Evolutionary conservation across 2,113 vertebrate species (phyloP).

Genomic region (Rhinoderma darwinii): DNA sequence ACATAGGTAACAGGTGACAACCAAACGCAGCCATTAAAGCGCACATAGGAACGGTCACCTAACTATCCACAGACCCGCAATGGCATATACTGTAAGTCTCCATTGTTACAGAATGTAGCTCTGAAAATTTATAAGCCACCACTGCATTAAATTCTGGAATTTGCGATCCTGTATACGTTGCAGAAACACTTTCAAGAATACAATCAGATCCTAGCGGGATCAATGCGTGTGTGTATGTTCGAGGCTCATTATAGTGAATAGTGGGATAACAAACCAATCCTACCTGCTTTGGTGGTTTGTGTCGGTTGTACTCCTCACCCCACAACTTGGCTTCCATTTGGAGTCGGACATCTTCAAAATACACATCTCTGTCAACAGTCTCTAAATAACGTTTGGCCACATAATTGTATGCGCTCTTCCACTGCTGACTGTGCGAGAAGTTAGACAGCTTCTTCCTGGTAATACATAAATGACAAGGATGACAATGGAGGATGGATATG

Average conservation of each 20-base stretch:
- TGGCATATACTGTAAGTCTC: too few relatives aligned
- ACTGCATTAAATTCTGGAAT: background rate
- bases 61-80: background rate
- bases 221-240: background rate
- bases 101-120: too few relatives aligned
- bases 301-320: slow-evolving; percentile 96
- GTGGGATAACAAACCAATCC: background rate
- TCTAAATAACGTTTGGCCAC: slow-evolving; percentile 93
- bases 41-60: background rate
- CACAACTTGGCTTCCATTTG: slow-evolving; percentile 99
- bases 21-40: background rate
- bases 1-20: background rate
- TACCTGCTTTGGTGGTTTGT: slow-evolving; percentile 97
- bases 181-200: background rate
- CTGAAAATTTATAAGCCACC: background rate
- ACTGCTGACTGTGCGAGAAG: slow-evolving; percentile 91
- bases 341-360: slow-evolving; percentile 94
- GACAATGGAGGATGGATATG: background rate
- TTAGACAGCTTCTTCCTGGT: slow-evolving; percentile 96
- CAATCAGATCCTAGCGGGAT: background rate
- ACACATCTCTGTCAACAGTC: slow-evolving; percentile 83
- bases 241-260: background rate
- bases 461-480: background rate
- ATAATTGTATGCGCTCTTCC: slow-evolving; percentile 94
- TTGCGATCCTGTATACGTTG: background rate